Evolutionary conservation across 2,113 vertebrate genomes (phyloP).

Genomic region (Aptenodytes patagonicus): DNA sequence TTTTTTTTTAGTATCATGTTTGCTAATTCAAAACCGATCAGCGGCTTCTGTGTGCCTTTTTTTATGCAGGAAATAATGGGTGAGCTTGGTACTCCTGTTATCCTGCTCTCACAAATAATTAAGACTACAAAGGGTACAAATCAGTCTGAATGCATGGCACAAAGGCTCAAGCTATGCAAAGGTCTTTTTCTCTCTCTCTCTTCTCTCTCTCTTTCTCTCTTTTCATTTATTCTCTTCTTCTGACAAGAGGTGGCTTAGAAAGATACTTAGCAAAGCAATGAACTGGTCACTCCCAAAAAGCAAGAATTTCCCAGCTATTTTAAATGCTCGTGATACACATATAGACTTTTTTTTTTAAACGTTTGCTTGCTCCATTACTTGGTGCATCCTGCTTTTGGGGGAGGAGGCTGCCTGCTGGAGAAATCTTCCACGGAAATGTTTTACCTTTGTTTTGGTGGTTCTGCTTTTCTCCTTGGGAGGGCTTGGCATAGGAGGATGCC

Average conservation of each 20-base stretch:
- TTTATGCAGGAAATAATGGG: constrained; percentile 99
- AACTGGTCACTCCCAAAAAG: constrained; percentile 57
- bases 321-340: neutral
- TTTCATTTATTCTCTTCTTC: constrained; percentile 76
- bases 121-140: constrained; percentile 99
- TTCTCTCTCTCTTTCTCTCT: constrained; percentile 57
- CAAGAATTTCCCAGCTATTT: constrained; percentile 54
- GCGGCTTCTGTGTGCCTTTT: constrained; percentile 98
- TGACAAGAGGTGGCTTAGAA: constrained; percentile 74
- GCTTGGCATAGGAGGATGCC: neutral
- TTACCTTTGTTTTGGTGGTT: neutral
- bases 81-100: constrained; percentile 99
- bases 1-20: constrained; percentile 99
- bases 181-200: constrained; percentile 76
- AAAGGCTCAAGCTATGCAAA: constrained; percentile 87
- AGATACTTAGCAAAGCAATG: constrained; percentile 70
- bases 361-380: neutral
- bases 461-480: neutral
- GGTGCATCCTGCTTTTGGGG: neutral
- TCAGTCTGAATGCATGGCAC: constrained; percentile 95
- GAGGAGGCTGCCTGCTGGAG: neutral
- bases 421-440: neutral
- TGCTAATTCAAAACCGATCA: constrained; percentile 99
- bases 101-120: constrained; percentile 99
- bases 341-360: neutral